Conservation (phyloP, 2,113 vertebrate species). For the Conger conger region DNA sequence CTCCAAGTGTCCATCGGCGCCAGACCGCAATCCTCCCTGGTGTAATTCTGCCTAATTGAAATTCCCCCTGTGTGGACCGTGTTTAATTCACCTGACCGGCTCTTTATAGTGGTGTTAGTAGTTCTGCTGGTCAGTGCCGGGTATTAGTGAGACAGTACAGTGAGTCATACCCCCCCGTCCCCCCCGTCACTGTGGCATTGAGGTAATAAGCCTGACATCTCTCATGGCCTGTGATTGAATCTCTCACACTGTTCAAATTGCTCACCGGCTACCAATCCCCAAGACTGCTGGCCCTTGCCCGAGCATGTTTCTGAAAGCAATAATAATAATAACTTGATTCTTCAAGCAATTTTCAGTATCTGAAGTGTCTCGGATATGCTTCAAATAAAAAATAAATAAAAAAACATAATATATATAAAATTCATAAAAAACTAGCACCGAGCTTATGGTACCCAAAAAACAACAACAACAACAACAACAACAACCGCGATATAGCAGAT, state of each 20-base stretch:
- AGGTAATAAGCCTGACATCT: constrained; percentile 19
- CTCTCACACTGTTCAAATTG: too few species aligned
- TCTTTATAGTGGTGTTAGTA: constrained; percentile 8
- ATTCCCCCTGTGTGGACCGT: neutral
- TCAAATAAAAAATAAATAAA: too few species aligned
- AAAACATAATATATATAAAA: too few species aligned
- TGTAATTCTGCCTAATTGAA: constrained; percentile 45
- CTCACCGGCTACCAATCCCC: too few species aligned
- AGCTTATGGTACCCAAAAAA: too few species aligned
- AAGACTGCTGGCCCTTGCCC: too few species aligned
- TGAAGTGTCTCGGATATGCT: too few species aligned
- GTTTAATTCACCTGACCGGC: neutral
- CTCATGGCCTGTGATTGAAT: neutral
- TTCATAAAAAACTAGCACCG: too few species aligned
- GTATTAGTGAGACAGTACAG: constrained; percentile 23
- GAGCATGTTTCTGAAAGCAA: neutral
- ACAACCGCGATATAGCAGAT: too few species aligned
- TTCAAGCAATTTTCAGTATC: too few species aligned
- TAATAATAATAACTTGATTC: too few species aligned
- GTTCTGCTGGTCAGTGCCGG: constrained; percentile 36
- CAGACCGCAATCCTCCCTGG: constrained; percentile 24
- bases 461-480: too few species aligned
- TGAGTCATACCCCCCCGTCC: constrained; percentile 20
- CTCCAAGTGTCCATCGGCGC: constrained; percentile 10
- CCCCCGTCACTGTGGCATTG: constrained; percentile 4